Percentiles rank a stretch among this genome's conserved stretches.
phyloP scores from a whole-genome alignment of 2,113 vertebrate genomes.

The Phycodurus eques region DNA sequence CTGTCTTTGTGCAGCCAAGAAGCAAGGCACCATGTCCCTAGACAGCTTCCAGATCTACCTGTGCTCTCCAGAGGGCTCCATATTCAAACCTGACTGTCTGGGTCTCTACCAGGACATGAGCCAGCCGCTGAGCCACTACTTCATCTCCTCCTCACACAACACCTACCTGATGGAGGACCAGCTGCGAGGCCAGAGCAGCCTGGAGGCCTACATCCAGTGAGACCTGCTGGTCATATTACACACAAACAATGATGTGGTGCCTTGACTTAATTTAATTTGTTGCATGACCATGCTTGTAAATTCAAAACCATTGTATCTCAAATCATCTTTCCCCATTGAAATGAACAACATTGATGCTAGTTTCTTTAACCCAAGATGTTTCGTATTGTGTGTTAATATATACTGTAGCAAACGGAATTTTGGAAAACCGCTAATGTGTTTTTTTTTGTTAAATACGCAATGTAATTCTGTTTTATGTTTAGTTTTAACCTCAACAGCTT shows the following conservation, averaged over 20 bases:
- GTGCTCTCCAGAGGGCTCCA: conserved; percentile 85
- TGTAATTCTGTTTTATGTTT: too few species aligned
- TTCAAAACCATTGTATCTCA: too few species aligned
- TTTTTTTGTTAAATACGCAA: too few species aligned
- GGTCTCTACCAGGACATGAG: conserved; percentile 87
- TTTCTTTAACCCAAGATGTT: too few species aligned
- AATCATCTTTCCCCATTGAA: too few species aligned
- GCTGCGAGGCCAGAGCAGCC: conserved; percentile 88
- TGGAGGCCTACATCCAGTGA: conserved; percentile 93
- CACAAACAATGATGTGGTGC: neutral
- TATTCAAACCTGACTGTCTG: conserved; percentile 78
- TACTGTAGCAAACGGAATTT: too few species aligned
- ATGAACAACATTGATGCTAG: too few species aligned
- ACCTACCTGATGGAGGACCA: conserved; percentile 94
- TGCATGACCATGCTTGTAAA: too few species aligned
- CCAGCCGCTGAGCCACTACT: conserved; percentile 89
- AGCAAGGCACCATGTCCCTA: conserved; percentile 74
- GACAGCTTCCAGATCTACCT: conserved; percentile 91
- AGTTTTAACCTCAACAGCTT: too few species aligned
- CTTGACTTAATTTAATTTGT: neutral
- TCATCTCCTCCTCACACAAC: conserved; percentile 96
- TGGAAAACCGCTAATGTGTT: too few species aligned
- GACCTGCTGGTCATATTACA: conserved; percentile 12
- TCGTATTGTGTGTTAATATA: too few species aligned
- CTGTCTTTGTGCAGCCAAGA: conserved; percentile 48